phyloP scores from a whole-genome alignment of 2,888 invertebrate species.

The Hemaris fuciformis region DNA sequence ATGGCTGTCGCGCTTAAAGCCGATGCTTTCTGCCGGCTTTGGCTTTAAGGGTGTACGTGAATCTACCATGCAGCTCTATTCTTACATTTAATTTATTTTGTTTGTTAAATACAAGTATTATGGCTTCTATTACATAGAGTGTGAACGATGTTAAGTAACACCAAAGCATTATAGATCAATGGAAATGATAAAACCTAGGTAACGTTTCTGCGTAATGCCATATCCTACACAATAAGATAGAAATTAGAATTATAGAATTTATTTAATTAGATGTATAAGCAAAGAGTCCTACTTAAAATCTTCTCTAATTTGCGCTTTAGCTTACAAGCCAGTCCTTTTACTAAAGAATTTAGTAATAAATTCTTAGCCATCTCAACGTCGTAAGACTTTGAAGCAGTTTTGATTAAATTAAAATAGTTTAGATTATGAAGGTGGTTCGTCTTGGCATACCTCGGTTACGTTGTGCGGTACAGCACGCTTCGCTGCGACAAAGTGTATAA shows the following conservation, averaged over 20 bases:
- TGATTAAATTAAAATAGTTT: not conserved
- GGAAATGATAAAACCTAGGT: too few relatives aligned
- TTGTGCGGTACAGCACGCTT: not conserved
- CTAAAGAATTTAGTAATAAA: not conserved
- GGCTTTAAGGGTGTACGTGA: not conserved
- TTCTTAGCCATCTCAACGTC: not conserved
- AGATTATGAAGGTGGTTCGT: not conserved
- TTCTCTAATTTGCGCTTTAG: not conserved
- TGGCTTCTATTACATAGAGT: too few relatives aligned
- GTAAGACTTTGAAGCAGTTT: not conserved
- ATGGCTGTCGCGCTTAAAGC: slow-evolving; percentile 7
- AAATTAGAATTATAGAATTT: too few relatives aligned
- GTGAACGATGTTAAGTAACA: not conserved
- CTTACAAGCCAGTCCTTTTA: not conserved
- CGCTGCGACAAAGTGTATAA: too few relatives aligned
- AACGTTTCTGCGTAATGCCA: too few relatives aligned
- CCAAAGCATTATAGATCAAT: too few relatives aligned
- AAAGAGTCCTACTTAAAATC: not conserved
- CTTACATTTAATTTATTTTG: not conserved
- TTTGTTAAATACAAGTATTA: too few relatives aligned
- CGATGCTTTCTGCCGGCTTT: slow-evolving; percentile 14
- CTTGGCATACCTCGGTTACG: not conserved
- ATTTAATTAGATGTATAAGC: too few relatives aligned
- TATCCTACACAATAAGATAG: too few relatives aligned
- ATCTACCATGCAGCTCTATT: not conserved